Conservation (phyloP, 2,113 vertebrate genomes). For the Rhinolophus ferrumequinum region DNA sequence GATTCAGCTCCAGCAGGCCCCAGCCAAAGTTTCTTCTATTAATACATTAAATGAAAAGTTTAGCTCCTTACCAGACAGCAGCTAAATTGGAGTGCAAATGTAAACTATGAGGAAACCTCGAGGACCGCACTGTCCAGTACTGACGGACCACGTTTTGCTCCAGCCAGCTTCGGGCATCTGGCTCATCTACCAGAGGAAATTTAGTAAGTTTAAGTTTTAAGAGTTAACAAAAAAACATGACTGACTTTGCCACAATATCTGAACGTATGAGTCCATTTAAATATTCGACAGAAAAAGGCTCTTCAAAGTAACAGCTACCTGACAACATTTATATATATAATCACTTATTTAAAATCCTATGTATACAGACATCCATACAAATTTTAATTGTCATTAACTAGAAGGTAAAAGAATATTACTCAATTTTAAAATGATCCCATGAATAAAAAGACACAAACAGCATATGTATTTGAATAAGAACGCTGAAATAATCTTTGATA, state of each 20-base stretch:
- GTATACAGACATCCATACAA: not conserved
- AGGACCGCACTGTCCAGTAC: slow-evolving; percentile 92
- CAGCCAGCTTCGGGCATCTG: slow-evolving; percentile 93
- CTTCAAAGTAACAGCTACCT: not conserved
- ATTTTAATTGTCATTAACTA: not conserved
- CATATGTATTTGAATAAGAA: not conserved
- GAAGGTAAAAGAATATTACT: not conserved
- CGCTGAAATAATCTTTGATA: no score
- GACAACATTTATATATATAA: not conserved
- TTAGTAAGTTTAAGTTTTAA: no score
- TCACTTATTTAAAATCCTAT: not conserved
- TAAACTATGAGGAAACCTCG: slow-evolving; percentile 93
- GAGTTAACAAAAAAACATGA: not conserved
- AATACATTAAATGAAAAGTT: not conserved
- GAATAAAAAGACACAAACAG: not conserved
- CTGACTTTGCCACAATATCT: not conserved
- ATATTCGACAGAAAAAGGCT: not conserved
- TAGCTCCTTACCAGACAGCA: slow-evolving; percentile 92
- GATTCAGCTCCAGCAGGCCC: not conserved
- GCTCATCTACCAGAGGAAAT: slow-evolving; percentile 87
- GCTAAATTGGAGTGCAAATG: slow-evolving; percentile 97
- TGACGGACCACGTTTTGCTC: slow-evolving; percentile 94
- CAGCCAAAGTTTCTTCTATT: not conserved
- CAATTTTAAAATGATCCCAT: not conserved
- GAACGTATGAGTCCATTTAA: not conserved